These are phyloP conservation scores for Podarcis raffonei DNA, from an alignment of 2,113 vertebrate species.

Conservation along the genomic window DNA sequence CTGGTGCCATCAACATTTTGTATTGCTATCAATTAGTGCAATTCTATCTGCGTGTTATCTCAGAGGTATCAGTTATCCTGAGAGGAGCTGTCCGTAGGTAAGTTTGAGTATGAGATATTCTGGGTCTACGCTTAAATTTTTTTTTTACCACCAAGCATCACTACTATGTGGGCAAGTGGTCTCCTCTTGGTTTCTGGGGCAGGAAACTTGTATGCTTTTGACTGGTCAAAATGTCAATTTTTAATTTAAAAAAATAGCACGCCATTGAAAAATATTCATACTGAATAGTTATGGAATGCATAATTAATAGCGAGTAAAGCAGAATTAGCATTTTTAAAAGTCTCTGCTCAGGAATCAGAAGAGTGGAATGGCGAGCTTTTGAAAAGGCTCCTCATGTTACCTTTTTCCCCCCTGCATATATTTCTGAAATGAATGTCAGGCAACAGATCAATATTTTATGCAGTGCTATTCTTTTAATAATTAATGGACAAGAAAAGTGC, in stretches of 20 bases:
- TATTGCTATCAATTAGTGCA: neutral
- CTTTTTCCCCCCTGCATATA: conserved; percentile 47
- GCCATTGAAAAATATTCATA: conserved; percentile 21
- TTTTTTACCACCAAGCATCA: neutral
- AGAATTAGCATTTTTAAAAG: conserved; percentile 42
- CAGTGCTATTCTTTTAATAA: conserved; percentile 71
- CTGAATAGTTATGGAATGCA: neutral
- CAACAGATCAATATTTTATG: conserved; percentile 72
- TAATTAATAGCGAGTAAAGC: neutral
- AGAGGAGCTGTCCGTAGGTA: neutral
- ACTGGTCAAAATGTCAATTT: neutral
- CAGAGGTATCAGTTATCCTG: neutral
- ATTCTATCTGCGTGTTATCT: neutral
- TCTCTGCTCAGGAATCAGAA: conserved; percentile 20
- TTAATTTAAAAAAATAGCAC: neutral
- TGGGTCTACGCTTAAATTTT: neutral
- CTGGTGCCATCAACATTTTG: neutral
- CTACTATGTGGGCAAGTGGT: neutral
- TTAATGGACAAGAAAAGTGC: conserved; percentile 62
- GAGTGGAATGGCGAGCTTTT: conserved; percentile 43
- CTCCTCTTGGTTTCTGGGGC: neutral
- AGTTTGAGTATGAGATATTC: neutral
- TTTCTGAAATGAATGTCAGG: conserved; percentile 67
- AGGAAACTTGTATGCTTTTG: neutral
- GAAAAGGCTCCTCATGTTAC: conserved; percentile 49